These are phyloP conservation scores for Yponomeuta sedellus DNA, from an alignment of 2,888 invertebrate species.

Conservation along the genomic window DNA sequence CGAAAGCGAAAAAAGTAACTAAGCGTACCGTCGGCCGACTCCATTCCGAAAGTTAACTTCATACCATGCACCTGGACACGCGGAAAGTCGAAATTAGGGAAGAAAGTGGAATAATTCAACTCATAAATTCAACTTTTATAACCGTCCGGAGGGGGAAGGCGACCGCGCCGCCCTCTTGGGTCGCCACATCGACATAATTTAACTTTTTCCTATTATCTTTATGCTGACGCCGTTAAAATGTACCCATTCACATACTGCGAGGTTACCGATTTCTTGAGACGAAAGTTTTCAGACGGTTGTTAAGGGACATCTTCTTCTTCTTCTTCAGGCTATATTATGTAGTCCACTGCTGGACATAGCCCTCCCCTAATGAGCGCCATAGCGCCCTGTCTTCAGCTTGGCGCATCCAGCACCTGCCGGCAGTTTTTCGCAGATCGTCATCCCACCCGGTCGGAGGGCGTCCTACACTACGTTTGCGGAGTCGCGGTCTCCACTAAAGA, in stretches of 20 bases:
- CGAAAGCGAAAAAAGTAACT: constrained; percentile 1
- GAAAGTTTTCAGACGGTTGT: background rate
- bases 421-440: too few relatives aligned
- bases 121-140: constrained; percentile 74
- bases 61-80: constrained; percentile 66
- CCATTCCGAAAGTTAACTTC: constrained; percentile 56
- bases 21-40: constrained; percentile 37
- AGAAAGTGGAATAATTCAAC: constrained; percentile 66
- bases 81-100: constrained; percentile 53
- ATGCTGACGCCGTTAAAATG: constrained; percentile 65
- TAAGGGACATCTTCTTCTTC: background rate
- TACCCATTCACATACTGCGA: constrained; percentile 55
- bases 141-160: constrained; percentile 26
- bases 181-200: constrained; percentile 71
- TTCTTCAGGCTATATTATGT: too few relatives aligned
- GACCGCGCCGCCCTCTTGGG: constrained; percentile 28
- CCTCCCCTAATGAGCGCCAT: too few relatives aligned
- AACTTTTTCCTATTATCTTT: constrained; percentile 77
- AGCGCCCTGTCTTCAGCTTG: too few relatives aligned
- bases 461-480: too few relatives aligned
- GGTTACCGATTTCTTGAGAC: constrained; percentile 28
- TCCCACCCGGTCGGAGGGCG: too few relatives aligned
- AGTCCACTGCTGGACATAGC: too few relatives aligned
- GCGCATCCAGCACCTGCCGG: too few relatives aligned
- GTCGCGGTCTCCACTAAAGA: too few relatives aligned